Conservation (phyloP, 2,113 vertebrate genomes). For the Saguinus imperator region DNA sequence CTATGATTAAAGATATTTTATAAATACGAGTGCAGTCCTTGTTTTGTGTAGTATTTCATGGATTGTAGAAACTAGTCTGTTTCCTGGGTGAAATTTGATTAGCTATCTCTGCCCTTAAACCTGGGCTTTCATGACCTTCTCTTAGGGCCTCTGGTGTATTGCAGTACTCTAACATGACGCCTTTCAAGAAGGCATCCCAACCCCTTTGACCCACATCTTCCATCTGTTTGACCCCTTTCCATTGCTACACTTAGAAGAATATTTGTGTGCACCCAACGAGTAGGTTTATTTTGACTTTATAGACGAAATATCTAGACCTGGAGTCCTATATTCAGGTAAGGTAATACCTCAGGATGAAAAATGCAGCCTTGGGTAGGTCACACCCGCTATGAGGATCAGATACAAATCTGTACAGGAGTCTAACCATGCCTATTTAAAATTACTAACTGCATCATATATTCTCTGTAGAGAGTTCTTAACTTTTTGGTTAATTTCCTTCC, state of each 20-base stretch:
- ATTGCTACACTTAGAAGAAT: not conserved
- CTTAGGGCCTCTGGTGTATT: not conserved
- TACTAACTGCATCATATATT: not conserved
- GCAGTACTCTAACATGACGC: not conserved
- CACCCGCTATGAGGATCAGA: not conserved
- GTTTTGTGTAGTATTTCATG: not conserved
- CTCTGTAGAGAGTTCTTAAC: slow-evolving; percentile 20
- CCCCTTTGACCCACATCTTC: not conserved
- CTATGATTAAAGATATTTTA: slow-evolving; percentile 8
- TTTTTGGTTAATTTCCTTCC: slow-evolving; percentile 50
- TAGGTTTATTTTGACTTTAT: not conserved
- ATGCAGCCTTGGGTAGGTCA: not conserved
- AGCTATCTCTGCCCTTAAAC: not conserved
- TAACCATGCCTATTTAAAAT: not conserved
- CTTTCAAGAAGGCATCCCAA: not conserved
- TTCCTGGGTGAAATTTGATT: not conserved
- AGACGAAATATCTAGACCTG: not conserved
- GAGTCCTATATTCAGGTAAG: not conserved
- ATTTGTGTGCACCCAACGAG: not conserved
- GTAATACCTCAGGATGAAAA: not conserved
- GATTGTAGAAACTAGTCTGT: not conserved
- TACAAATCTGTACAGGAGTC: not conserved
- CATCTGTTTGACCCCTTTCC: not conserved
- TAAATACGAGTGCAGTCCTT: not conserved
- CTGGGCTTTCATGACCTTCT: not conserved